Evolutionary conservation across 2,113 vertebrate species (phyloP), one percentile per base, ranked within the genome.

Genomic region (Gymnorhina tibicen): DNA sequence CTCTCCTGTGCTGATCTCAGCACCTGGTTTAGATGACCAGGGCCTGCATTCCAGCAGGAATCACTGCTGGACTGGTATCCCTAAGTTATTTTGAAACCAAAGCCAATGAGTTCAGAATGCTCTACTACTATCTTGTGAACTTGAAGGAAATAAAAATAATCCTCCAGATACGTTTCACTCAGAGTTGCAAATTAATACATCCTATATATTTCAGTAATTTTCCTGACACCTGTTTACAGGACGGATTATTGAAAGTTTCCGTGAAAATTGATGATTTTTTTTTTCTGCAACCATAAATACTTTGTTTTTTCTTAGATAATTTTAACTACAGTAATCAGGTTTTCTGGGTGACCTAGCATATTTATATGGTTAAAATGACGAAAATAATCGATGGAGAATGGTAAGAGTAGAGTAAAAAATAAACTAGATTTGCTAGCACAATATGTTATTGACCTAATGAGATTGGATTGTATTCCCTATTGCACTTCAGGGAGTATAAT

Each of bases 321-420:
- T 97, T 97, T 95, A 96, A 96, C 89, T 96, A 59, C 62, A 78
- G 42, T 92, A 97, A 97, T 97, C 87, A 76, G 81, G 80, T 95
- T 96, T 96, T 86, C 69, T 90, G 81, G 78, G 82, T 85, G 75
- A 95, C 39, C 77, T 94, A 80, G 92, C 91, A 92, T 96, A 96
- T 96, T 96, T 96, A 56, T 93, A 70, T 76, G 75, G 77, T 46
- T 69, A 77, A 70, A 93, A 95, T 93, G 74, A 94, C 97, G 91
- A 95, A 97, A 98, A 97, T 96, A 94, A 96, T 97, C 94, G 91
- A 76, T 93, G 85, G 79, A 92, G 86, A 95, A 96, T 86, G 72
- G 88, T 90, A 96, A 74, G 72, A 95, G 76, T 60, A 64, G 62
- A 91, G 84, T 70, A 75, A 96, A 97, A 93, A 94, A 82, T 85